Conservation (phyloP, 1,140 invertebrate species). For the Platyura marginata region DNA sequence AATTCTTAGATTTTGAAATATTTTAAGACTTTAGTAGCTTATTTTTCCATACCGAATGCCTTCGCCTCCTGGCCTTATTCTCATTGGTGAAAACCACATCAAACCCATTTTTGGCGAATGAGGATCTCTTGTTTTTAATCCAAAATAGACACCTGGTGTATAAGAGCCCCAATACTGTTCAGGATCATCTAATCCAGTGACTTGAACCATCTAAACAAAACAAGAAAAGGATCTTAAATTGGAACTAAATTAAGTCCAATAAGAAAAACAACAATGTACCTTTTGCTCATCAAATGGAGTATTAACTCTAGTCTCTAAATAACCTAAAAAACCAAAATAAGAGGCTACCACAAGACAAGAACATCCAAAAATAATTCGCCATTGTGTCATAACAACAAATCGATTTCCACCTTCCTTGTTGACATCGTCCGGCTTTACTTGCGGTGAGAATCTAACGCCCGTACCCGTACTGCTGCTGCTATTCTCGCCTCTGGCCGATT, state of each 20-base stretch:
- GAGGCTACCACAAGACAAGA: slow-evolving; percentile 35
- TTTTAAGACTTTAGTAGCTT: background rate
- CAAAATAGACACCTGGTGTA: slow-evolving; percentile 72
- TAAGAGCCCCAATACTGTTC: slow-evolving; percentile 88
- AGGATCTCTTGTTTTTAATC: slow-evolving; percentile 75
- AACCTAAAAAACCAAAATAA: slow-evolving; percentile 60
- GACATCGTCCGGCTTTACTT: background rate
- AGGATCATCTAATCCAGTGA: slow-evolving; percentile 47
- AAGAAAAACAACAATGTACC: slow-evolving; percentile 25
- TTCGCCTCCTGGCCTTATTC: slow-evolving; percentile 39
- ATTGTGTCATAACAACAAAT: slow-evolving; percentile 7
- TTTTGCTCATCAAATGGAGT: slow-evolving; percentile 63
- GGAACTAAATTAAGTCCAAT: background rate
- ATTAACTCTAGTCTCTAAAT: slow-evolving; percentile 72
- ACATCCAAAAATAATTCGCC: slow-evolving; percentile 18
- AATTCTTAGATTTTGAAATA: too few species aligned
- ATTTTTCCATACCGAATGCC: slow-evolving; percentile 35
- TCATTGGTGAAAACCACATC: slow-evolving; percentile 87
- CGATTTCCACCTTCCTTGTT: background rate
- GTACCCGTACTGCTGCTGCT: background rate
- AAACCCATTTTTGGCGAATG: slow-evolving; percentile 77
- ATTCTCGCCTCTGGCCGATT: background rate
- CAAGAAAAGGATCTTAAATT: background rate
- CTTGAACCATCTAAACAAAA: slow-evolving; percentile 33
- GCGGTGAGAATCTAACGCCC: background rate